phyloP scores from a whole-genome alignment of 2,888 invertebrate genomes.

The Malthinus seriepunctatus region DNA sequence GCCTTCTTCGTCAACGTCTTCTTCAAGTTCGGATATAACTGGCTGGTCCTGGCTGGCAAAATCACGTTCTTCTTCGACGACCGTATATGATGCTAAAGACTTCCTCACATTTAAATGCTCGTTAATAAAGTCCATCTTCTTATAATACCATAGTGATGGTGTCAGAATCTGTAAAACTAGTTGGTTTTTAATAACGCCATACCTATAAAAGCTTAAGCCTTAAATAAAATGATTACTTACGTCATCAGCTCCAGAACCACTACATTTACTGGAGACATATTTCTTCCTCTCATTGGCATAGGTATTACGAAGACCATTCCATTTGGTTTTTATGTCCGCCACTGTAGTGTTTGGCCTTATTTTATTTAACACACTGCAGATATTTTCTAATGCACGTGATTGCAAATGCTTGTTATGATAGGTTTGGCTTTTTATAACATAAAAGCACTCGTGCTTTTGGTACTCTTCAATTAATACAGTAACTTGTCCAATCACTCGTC shows the following conservation, averaged over 20 bases:
- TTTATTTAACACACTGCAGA: neutral
- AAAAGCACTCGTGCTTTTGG: neutral
- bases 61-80: too few relatives aligned
- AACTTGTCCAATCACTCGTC: neutral
- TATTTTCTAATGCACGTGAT: neutral
- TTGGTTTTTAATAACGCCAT: too few relatives aligned
- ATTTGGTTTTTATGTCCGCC: neutral
- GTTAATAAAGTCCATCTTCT: too few relatives aligned
- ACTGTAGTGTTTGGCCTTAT: neutral
- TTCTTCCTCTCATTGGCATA: neutral
- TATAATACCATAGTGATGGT: too few relatives aligned
- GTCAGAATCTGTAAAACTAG: too few relatives aligned
- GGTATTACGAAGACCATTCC: constrained; percentile 1
- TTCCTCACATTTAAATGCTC: too few relatives aligned
- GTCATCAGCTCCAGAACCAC: neutral
- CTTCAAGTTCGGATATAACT: too few relatives aligned
- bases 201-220: too few relatives aligned
- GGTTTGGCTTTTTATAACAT: neutral
- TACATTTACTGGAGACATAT: neutral
- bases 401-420: neutral
- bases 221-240: neutral
- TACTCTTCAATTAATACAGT: neutral
- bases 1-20: too few relatives aligned
- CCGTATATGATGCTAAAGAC: too few relatives aligned
- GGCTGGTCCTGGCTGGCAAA: too few relatives aligned